A percentile compares a stretch with the other conserved stretches of the same genome.
Conservation (phyloP, 2,888 invertebrate genomes). For the Polia nebulosa region DNA sequence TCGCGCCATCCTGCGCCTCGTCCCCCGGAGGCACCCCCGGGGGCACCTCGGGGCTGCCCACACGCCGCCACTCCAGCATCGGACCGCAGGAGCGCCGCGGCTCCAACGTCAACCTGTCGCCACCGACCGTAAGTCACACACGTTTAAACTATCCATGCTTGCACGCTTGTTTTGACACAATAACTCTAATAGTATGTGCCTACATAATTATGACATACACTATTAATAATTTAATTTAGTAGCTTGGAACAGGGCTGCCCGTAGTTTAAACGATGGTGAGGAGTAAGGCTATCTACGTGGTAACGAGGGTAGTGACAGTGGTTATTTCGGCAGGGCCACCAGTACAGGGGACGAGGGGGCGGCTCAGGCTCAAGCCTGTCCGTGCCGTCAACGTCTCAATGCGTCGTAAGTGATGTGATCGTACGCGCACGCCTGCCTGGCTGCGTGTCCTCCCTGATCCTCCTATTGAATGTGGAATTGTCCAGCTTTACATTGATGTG, state of each 20-base stretch:
- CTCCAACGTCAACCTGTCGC: constrained; percentile 96
- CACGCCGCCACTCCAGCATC: constrained; percentile 97
- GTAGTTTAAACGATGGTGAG: constrained; percentile 53
- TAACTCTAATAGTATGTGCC: constrained; percentile 53
- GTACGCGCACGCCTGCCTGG: constrained; percentile 77
- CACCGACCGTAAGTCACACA: constrained; percentile 95
- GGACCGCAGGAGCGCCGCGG: constrained; percentile 97
- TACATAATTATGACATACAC: constrained; percentile 47
- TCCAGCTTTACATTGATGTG: constrained; percentile 85
- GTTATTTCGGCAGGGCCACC: constrained; percentile 91
- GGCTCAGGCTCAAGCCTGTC: constrained; percentile 96
- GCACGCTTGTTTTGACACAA: constrained; percentile 63
- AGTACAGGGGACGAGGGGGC: constrained; percentile 93
- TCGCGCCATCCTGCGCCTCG: constrained; percentile 97
- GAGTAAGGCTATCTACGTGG: constrained; percentile 49
- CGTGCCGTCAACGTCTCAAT: constrained; percentile 94
- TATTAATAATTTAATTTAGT: constrained; percentile 51
- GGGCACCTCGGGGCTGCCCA: constrained; percentile 95
- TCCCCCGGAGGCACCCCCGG: constrained; percentile 94
- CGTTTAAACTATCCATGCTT: constrained; percentile 48
- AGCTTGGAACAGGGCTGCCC: constrained; percentile 56
- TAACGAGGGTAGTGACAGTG: constrained; percentile 78
- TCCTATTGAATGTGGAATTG: constrained; percentile 83
- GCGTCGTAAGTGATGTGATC: constrained; percentile 92
- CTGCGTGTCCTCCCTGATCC: constrained; percentile 79